Conservation (phyloP, 1,140 invertebrate genomes). For the Saxidomus purpurata region DNA sequence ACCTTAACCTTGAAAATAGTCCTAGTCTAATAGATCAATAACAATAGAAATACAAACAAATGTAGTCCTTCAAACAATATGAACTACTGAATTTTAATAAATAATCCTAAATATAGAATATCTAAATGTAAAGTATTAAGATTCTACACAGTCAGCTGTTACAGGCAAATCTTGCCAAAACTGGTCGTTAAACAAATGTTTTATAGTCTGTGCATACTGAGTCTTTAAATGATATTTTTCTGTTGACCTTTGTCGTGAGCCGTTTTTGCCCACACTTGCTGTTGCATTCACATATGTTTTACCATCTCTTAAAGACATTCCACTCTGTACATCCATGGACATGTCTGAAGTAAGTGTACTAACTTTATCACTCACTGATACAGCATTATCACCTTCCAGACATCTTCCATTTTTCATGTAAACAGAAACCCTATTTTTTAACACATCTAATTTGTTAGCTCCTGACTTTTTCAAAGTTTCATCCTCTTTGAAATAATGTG, state of each 20-base stretch:
- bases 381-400: not conserved
- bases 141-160: no score
- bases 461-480: not conserved
- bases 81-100: no score
- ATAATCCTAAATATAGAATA: no score
- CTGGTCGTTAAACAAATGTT: slow-evolving; percentile 93
- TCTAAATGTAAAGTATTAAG: no score
- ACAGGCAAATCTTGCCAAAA: slow-evolving; percentile 94
- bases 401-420: not conserved
- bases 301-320: not conserved
- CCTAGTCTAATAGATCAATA: no score
- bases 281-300: not conserved
- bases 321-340: not conserved
- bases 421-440: not conserved
- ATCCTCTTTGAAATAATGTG: slow-evolving; percentile 9
- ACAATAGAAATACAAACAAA: no score
- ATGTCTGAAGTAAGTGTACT: not conserved
- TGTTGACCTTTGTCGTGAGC: not conserved
- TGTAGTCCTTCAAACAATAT: no score
- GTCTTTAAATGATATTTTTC: not conserved
- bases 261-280: not conserved
- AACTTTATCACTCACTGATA: not conserved
- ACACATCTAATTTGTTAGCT: not conserved
- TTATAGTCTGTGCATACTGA: slow-evolving; percentile 40
- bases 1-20: no score